Evolutionary conservation across 2,113 vertebrate species (phyloP), one percentile per base, ranked within the genome.

Genomic region (Bubo blakistoni): DNA sequence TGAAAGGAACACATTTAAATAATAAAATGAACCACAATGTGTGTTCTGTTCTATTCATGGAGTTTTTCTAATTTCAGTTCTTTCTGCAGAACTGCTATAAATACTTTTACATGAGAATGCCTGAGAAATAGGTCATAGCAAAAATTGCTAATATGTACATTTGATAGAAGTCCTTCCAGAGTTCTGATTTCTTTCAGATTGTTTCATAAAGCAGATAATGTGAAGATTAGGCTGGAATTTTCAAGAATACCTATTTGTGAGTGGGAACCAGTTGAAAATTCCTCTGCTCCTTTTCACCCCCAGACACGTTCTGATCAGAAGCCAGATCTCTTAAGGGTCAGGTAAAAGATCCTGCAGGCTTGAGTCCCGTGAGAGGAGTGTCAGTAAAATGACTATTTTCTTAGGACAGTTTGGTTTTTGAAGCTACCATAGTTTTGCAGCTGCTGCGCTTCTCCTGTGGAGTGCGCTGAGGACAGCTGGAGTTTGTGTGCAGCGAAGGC

Each of bases 51-150:
- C 96, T 96, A 97, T 97, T 96, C 86, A 92, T 72, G 91, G 94
- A 63, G 80, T 80, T 96, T 92, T 96, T 97, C 97, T 98, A 96
- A 97, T 98, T 97, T 97, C 92, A 97, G 95, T 95, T 94, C 96
- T 94, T 97, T 96, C 95, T 90, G 86, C 96, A 94, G 94, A 93
- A 82, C 89, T 95, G 88, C 94, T 94, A 96, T 92, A 95, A 97
- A 97, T 97, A 91, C 97, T 90, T 97, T 91, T 84, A 66, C 77
- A 92, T 89, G 94, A 97, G 97, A 98, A 96, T 73, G 81, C 77
- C 91, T 67, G 91, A 96, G 96, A 97, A 97, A 96, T 93, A 94
- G 92, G 84, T 95, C 90, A 70, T 47, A 70, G 76, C 52, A 92
- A 46, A 95, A 95, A 92, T 76, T 94, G 81, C 92, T 91, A 62